Percentiles rank a stretch among this genome's conserved stretches.
Evolutionary conservation across 2,113 vertebrate genomes (phyloP).

Genomic region (Lanius ludovicianus): DNA sequence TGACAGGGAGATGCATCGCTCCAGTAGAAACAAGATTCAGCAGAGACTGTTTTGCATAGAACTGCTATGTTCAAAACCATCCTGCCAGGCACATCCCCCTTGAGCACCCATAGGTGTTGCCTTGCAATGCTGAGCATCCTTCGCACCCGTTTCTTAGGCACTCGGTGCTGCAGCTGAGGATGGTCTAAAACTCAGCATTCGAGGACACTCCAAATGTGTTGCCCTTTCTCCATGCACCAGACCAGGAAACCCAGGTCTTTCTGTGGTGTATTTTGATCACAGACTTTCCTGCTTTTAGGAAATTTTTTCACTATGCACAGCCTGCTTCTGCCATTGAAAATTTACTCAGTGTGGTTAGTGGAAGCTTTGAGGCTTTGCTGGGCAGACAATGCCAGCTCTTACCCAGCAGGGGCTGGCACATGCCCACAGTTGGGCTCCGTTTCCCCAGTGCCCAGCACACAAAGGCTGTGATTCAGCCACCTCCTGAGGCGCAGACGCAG

Average conservation of each 20-base stretch:
- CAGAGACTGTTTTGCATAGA: not conserved
- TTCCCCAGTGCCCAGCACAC: not conserved
- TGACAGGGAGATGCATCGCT: not conserved
- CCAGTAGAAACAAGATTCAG: not conserved
- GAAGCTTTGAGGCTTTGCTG: rapidly evolving
- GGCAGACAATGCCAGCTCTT: not conserved
- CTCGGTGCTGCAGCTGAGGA: not conserved
- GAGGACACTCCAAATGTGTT: not conserved
- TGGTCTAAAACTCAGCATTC: not conserved
- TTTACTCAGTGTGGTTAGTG: not conserved
- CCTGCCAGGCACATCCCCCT: rapidly evolving
- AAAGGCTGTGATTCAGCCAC: not conserved
- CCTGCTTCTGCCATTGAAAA: not conserved
- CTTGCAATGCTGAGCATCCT: not conserved
- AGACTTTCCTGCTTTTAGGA: not conserved
- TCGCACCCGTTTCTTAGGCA: not conserved
- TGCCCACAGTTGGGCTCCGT: not conserved
- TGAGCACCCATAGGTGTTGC: not conserved
- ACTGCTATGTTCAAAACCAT: rapidly evolving
- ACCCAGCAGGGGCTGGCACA: not conserved
- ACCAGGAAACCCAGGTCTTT: not conserved
- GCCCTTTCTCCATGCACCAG: not conserved
- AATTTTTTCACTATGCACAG: not conserved
- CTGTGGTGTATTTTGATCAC: not conserved
- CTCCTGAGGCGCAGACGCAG: rapidly evolving